These are phyloP conservation scores for Orthosia gothica DNA, from an alignment of 2,888 invertebrate species.

Conservation along the genomic window DNA sequence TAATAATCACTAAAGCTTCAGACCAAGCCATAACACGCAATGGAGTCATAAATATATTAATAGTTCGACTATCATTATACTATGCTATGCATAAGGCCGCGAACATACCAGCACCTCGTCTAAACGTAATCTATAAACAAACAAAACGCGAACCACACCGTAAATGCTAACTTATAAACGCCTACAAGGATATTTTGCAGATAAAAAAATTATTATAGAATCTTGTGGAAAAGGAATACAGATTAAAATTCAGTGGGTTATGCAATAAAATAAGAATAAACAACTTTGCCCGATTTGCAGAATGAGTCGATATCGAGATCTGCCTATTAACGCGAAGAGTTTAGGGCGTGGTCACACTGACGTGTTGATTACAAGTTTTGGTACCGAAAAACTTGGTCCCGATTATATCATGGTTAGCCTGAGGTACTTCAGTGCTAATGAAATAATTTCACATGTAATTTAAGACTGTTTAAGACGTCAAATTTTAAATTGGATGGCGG, in stretches of 20 bases:
- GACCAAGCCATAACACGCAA: conserved; percentile 25
- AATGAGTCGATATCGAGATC: conserved; percentile 86
- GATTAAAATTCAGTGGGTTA: conserved; percentile 54
- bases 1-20: conserved; percentile 25
- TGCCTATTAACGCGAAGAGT: conserved; percentile 86
- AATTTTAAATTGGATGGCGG: conserved; percentile 91
- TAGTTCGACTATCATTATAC: conserved; percentile 44
- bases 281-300: conserved; percentile 77
- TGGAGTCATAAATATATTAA: conserved; percentile 42
- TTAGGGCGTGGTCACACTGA: conserved; percentile 86
- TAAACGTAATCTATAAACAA: conserved; percentile 72
- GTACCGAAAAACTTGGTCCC: conserved; percentile 81
- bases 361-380: conserved; percentile 88
- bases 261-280: conserved; percentile 23
- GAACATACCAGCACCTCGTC: conserved; percentile 59
- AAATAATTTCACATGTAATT: conserved; percentile 91
- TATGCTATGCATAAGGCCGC: conserved; percentile 35
- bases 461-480: conserved; percentile 91
- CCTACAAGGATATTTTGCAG: conserved; percentile 52
- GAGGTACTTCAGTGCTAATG: conserved; percentile 85
- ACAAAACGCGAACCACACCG: conserved; percentile 78
- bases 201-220: background rate
- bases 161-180: conserved; percentile 80
- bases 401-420: conserved; percentile 77
- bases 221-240: conserved; percentile 50